Evolutionary conservation across 2,888 invertebrate species (phyloP).

Genomic region (Andrena chrysosceles): DNA sequence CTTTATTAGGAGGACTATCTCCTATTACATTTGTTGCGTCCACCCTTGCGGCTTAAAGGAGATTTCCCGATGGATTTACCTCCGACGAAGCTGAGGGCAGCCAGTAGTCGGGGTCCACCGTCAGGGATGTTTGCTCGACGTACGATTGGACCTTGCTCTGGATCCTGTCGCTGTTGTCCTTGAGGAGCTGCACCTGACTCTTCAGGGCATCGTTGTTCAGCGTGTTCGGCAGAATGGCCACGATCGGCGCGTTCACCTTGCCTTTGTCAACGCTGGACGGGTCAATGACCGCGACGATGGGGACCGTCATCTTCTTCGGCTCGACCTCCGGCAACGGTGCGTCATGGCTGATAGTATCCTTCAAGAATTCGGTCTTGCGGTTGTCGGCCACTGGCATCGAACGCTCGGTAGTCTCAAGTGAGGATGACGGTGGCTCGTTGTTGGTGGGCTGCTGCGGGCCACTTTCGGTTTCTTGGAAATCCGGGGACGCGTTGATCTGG

Average conservation of each 20-base stretch:
- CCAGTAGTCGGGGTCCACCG: conserved; percentile 35
- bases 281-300: conserved; percentile 69
- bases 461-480: conserved; percentile 39
- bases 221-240: conserved; percentile 56
- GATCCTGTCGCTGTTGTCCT: conserved; percentile 45
- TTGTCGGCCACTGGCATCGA: conserved; percentile 10
- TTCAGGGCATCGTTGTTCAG: background rate
- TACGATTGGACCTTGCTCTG: conserved; percentile 42
- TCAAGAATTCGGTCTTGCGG: conserved; percentile 51
- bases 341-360: conserved; percentile 63
- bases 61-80: conserved; percentile 48
- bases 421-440: background rate
- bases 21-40: background rate
- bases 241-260: conserved; percentile 59
- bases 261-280: conserved; percentile 43
- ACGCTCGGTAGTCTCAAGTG: background rate
- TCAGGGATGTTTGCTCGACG: conserved; percentile 42
- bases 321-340: conserved; percentile 59
- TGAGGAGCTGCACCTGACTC: conserved; percentile 42
- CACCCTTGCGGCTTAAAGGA: background rate
- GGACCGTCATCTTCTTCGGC: conserved; percentile 55
- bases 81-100: conserved; percentile 27
- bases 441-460: background rate
- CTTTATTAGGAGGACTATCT: background rate
- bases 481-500: background rate